phyloP scores from a whole-genome alignment of 2,888 invertebrate species.

The Temnothorax rugatulus region DNA sequence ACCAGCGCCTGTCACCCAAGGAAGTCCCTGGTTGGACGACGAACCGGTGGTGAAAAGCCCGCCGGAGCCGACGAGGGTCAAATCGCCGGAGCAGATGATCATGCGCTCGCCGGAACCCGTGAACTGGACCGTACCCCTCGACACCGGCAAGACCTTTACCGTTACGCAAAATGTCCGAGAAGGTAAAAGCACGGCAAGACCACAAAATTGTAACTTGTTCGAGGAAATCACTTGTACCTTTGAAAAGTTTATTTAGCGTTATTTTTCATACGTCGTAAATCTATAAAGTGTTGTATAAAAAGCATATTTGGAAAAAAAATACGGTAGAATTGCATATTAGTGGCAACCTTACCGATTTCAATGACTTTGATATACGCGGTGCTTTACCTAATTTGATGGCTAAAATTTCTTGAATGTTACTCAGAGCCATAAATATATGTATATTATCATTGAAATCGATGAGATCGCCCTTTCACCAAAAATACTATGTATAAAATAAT shows the following conservation, averaged over 20 bases:
- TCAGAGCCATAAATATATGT: no score
- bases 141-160: conserved; percentile 97
- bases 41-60: conserved; percentile 96
- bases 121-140: conserved; percentile 97
- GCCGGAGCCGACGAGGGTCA: conserved; percentile 96
- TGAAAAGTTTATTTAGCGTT: background rate
- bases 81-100: conserved; percentile 96
- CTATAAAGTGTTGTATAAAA: no score
- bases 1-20: conserved; percentile 88
- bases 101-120: conserved; percentile 97
- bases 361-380: no score
- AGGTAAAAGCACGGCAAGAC: conserved; percentile 86
- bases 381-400: no score
- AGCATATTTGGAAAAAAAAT: no score
- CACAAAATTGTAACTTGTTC: background rate
- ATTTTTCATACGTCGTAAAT: no score
- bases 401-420: no score
- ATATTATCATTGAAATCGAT: no score
- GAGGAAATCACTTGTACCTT: background rate
- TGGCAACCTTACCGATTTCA: no score
- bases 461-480: background rate
- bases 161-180: conserved; percentile 96
- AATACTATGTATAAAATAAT: background rate
- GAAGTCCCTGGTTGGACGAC: conserved; percentile 85
- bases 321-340: no score